Evolutionary conservation across 2,888 invertebrate genomes (phyloP), one percentile per base, ranked within the genome.

Genomic region (Amiota mariae): DNA sequence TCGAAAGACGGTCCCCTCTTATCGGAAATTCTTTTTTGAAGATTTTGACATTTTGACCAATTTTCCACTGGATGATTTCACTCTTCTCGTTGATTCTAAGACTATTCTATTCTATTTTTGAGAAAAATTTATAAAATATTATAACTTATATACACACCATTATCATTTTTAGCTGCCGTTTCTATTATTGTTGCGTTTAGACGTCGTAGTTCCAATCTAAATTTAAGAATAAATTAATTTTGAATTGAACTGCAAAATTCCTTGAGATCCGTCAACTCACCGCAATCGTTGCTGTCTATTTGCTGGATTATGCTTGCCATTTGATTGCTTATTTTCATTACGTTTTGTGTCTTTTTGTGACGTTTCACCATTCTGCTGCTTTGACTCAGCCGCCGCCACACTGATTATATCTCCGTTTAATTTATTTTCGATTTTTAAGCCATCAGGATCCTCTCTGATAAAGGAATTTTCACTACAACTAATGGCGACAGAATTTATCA

Each of bases 171-270:
- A 71, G 81, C 81, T 0, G 84, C 87, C 1, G 90, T 90, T 82
- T 92, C 92, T 71, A 94, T 93, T 49, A 94, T 91, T 75, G 93
- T 94, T 10, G 94, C 94, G 88, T 92, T 93, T 54, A 94, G 90
- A 77, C 93, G 91, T 72, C 90, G 91, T 75, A 94, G 87, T 88
- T 94, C 94, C 71, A 75, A 75, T 76, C 89, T 89, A 77, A 49
- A 79, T 12, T n/a, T 18, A 77, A 47, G 74, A 71, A 75, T 61
- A 76, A 71, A 24, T 24, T 1, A 24, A 24, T 24, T 24, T n/a
- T 18, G 9, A 8, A 18, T 18, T 24, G 46, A 63, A 63, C 24
- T 3, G 24, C 36, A 15, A 48, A 12, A 11, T n/a, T 51, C 13
- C 15, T 8, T 48, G 12, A 51, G 47, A 47, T 13, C 15, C 46